A percentile compares a stretch with the other conserved stretches of the same genome.
phyloP scores from a whole-genome alignment of 1,140 invertebrate genomes.

The Phymastichus coffea region DNA sequence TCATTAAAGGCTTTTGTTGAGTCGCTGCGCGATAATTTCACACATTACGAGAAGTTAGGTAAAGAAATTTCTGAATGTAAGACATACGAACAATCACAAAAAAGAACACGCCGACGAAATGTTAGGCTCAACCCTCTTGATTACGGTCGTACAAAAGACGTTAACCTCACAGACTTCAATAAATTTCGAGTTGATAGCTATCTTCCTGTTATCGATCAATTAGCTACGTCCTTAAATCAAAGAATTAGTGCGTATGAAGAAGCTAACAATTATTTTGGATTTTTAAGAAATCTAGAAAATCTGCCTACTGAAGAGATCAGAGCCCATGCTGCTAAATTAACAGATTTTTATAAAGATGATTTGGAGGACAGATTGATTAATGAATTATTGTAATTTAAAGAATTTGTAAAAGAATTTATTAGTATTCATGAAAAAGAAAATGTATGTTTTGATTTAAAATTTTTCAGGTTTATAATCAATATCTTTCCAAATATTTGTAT shows the following conservation, averaged over 20 bases:
- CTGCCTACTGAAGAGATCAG: constrained; percentile 5
- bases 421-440: neutral
- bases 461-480: constrained; percentile 23
- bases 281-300: constrained; percentile 14
- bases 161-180: constrained; percentile 8
- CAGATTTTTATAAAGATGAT: constrained; percentile 22
- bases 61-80: constrained; percentile 14
- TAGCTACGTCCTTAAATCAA: constrained; percentile 14
- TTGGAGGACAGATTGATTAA: constrained; percentile 20
- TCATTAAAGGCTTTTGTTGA: constrained; percentile 29
- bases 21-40: constrained; percentile 24
- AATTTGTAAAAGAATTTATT: constrained; percentile 11
- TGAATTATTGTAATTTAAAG: constrained; percentile 15
- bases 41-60: constrained; percentile 23
- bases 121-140: constrained; percentile 21
- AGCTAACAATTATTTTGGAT: constrained; percentile 17
- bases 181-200: constrained; percentile 27
- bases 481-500: constrained; percentile 16
- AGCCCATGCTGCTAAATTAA: constrained; percentile 1
- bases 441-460: constrained; percentile 2
- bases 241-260: constrained; percentile 14
- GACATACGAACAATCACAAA: constrained; percentile 1
- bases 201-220: constrained; percentile 18
- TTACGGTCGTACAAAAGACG: constrained; percentile 11
- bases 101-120: constrained; percentile 15